Percentiles rank a stretch among this genome's conserved stretches.
Conservation (phyloP, 2,113 vertebrate genomes). For the Silurus meridionalis region DNA sequence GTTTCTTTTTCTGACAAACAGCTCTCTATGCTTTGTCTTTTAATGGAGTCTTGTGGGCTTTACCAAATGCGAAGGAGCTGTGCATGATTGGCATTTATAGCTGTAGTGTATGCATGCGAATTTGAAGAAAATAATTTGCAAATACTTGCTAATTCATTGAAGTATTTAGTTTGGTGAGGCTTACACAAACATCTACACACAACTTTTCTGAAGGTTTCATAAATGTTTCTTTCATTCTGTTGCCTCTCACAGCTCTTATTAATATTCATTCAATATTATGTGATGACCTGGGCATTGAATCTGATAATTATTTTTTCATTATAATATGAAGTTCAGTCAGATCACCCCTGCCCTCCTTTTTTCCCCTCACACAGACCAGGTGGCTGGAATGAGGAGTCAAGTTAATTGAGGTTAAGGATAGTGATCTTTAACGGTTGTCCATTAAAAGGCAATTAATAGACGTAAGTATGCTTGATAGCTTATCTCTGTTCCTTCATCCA, state of each 20-base stretch:
- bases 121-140: background rate
- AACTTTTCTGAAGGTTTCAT: background rate
- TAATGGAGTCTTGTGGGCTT: background rate
- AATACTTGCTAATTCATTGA: background rate
- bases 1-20: background rate
- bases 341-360: conserved; percentile 18
- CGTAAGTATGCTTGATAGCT: conserved; percentile 39
- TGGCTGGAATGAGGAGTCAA: conserved; percentile 35
- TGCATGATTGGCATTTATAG: background rate
- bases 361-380: conserved; percentile 19
- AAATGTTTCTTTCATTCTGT: background rate
- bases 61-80: background rate
- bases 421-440: conserved; percentile 53
- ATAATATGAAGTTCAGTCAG: conserved; percentile 24
- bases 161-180: background rate
- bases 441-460: conserved; percentile 54
- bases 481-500: conserved; percentile 44
- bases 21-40: background rate
- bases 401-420: conserved; percentile 56
- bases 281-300: conserved; percentile 40
- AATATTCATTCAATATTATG: conserved; percentile 35
- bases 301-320: conserved; percentile 44
- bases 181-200: background rate
- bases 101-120: too few relatives aligned
- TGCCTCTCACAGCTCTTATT: background rate